Conservation (phyloP, 2,797 vertebrate genomes). For the Furcifer pardalis region DNA sequence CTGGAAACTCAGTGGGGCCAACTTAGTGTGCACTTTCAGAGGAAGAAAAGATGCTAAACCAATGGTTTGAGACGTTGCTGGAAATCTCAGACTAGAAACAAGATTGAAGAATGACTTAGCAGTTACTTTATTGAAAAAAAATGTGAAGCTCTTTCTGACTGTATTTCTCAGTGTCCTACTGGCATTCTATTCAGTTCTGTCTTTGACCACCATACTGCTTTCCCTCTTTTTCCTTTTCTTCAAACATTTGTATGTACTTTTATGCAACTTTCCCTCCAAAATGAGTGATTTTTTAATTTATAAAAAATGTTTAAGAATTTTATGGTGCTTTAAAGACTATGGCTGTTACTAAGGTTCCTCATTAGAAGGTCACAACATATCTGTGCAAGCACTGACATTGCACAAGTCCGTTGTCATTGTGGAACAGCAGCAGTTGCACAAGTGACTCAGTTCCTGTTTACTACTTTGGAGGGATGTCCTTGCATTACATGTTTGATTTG, state of each 20-base stretch:
- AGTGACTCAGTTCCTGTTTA: too few species aligned
- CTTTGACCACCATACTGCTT: background rate
- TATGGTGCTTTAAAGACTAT: background rate
- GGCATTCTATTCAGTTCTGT: background rate
- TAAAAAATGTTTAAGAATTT: background rate
- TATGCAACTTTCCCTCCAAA: too few species aligned
- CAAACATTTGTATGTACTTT: background rate
- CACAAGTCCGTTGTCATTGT: too few species aligned
- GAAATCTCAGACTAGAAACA: background rate
- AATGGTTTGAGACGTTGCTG: constrained; percentile 16
- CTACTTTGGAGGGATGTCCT: too few species aligned
- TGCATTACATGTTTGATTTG: too few species aligned
- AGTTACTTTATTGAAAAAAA: background rate
- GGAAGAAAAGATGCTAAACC: constrained; percentile 1
- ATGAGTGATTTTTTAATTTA: background rate
- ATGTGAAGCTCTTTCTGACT: background rate
- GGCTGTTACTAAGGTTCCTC: too few species aligned
- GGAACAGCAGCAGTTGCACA: too few species aligned
- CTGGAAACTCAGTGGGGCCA: background rate
- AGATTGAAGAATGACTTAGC: background rate
- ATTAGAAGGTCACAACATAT: too few species aligned
- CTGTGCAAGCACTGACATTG: too few species aligned
- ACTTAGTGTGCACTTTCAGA: constrained; percentile 31
- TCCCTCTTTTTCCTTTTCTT: background rate
- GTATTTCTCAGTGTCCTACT: background rate